Conservation (phyloP, 2,797 vertebrate species). For the Oryzias dopingdopingensis region DNA sequence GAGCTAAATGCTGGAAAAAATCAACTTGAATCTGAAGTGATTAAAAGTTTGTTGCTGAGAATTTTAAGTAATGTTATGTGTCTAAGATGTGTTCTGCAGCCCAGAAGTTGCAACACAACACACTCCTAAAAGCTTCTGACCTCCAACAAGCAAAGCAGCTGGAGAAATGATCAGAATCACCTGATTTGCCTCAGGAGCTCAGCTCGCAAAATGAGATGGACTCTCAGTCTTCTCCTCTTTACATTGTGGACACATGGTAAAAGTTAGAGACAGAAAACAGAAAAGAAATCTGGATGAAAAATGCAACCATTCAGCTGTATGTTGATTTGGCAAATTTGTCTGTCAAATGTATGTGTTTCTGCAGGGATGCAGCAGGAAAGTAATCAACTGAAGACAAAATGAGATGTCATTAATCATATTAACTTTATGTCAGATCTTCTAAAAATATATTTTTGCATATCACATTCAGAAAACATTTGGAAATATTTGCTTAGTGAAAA, state of each 20-base stretch:
- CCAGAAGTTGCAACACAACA: not conserved
- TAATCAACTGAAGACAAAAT: conserved; percentile 3
- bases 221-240: conserved; percentile 24
- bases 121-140: conserved; percentile 11
- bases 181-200: conserved; percentile 39
- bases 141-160: conserved; percentile 10
- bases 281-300: conserved; percentile 29
- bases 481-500: no score
- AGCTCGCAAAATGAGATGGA: conserved; percentile 15
- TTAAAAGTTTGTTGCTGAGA: conserved; percentile 10
- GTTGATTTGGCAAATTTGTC: not conserved
- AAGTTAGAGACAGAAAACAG: conserved; percentile 40
- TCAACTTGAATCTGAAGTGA: conserved; percentile 15
- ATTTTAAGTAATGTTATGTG: conserved; percentile 14
- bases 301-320: conserved; percentile 1
- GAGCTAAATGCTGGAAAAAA: conserved; percentile 10
- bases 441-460: no score
- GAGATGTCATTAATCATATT: conserved; percentile 2
- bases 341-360: not conserved
- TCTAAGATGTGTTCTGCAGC: conserved; percentile 9
- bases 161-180: conserved; percentile 45
- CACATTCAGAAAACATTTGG: no score
- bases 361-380: no score
- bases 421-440: no score
- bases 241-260: conserved; percentile 47